Conservation (phyloP, 2,888 invertebrate species). For the Chrysolina haemoptera region DNA sequence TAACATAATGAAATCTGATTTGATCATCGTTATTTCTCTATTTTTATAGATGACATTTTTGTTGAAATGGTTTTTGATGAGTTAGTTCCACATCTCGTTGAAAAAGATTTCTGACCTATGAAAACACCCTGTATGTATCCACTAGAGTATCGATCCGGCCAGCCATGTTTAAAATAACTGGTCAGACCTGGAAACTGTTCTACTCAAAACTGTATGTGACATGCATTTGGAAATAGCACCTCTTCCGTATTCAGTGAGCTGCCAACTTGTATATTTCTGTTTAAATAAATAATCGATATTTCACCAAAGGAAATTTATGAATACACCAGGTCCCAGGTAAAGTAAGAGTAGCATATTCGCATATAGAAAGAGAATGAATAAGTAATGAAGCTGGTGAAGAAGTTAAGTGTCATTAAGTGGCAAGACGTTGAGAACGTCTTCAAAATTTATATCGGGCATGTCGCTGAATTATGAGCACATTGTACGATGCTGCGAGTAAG, state of each 20-base stretch:
- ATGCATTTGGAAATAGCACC: neutral
- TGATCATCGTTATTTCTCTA: too few species aligned
- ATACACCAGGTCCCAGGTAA: neutral
- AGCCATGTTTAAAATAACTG: neutral
- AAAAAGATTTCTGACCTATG: too few species aligned
- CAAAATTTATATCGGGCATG: constrained; percentile 10
- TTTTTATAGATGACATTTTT: too few species aligned
- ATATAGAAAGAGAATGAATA: constrained; percentile 20
- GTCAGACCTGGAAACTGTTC: neutral
- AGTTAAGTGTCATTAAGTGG: constrained; percentile 29
- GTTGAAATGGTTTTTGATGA: too few species aligned
- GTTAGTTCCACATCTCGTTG: too few species aligned
- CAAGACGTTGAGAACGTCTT: constrained; percentile 18
- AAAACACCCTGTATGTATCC: too few species aligned
- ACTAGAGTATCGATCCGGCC: too few species aligned
- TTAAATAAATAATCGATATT: constrained; percentile 11
- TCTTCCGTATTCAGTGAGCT: neutral
- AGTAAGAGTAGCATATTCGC: neutral
- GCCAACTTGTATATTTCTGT: neutral
- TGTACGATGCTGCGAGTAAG: constrained; percentile 1
- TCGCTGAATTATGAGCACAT: constrained; percentile 4
- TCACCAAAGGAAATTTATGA: neutral
- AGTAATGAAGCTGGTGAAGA: constrained; percentile 16
- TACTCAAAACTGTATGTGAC: neutral
- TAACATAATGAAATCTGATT: too few species aligned